Percentiles rank a stretch among this genome's conserved stretches.
Evolutionary conservation across 2,888 invertebrate species (phyloP).

Genomic region (Tortrix viridana): DNA sequence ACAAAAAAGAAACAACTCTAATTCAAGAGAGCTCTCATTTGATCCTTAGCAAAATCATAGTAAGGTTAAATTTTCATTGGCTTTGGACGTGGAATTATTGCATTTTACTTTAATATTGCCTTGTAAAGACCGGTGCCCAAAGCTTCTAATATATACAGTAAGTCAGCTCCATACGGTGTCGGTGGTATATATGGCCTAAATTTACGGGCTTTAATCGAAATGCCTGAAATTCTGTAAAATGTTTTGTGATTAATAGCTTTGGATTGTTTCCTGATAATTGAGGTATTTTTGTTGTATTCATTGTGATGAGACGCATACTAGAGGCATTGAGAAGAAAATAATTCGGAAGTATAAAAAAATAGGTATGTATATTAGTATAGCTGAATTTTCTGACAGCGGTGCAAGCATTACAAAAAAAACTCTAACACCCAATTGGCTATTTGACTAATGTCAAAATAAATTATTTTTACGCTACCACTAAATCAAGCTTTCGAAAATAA

Average conservation of each 20-base stretch:
- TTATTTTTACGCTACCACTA: no score
- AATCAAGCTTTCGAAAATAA: no score
- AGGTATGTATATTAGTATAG: no score
- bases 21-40: no score
- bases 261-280: constrained; percentile 11
- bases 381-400: no score
- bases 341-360: background rate
- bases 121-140: background rate
- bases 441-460: no score
- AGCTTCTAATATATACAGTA: background rate
- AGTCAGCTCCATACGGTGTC: constrained; percentile 4
- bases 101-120: background rate
- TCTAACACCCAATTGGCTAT: no score
- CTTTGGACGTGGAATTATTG: no score
- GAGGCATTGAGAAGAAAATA: background rate
- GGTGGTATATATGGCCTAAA: background rate
- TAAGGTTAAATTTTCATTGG: no score
- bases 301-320: background rate
- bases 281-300: background rate
- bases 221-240: constrained; percentile 13
- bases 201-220: constrained; percentile 24
- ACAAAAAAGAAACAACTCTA: no score
- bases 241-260: constrained; percentile 12
- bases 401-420: no score
- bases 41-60: no score